Base-by-base conservation (phyloP, 2,113 vertebrate species). In the Aix galericulata region DNA sequence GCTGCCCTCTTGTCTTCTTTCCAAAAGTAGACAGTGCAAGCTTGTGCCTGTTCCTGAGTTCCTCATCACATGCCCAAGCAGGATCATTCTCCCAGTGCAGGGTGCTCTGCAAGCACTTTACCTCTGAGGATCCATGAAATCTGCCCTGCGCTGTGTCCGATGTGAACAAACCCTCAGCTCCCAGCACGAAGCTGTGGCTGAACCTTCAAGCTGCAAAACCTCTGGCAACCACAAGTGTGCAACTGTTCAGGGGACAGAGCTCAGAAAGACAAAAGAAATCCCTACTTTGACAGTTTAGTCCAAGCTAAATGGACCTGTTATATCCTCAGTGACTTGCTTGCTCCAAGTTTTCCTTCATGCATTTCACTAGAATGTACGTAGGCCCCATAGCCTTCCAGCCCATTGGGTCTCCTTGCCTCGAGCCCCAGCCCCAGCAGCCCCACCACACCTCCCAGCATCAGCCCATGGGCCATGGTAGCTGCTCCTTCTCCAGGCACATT, bases 271-370 rank as follows among this genome's bases (percentile, higher is more conserved):
- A 2, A 58, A 12, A 76, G 20, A 78, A 64, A 85, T 34, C 8
- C 8, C 31, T 16, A 1, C 14, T 36, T 63, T 36, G 48, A 64
- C n/a, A 46, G 29, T 34, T 50, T 13, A 62, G 32, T 53, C 32
- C 1, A 1, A 63, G 44, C n/a, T 55, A 52, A 74, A 46, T 2
- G 8, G 11, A 40, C 3, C 42, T 1, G 0, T 34, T n/a, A 4
- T 9, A 50, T 17, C 53, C 60, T 44, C 58, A 27, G 3, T 6
- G 36, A 38, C n/a, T 53, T 38, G 23, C 27, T 77, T 15, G 7
- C 48, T n/a, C 58, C 8, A 17, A 44, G 71, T 14, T 32, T 36
- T 64, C 38, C 82, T 32, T 34, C n/a, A 63, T 1, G 29, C 26
- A 15, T 14, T 58, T 34, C 48, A 27, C 36, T 2, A 34, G 31